Evolutionary conservation across 2,113 vertebrate species (phyloP), one percentile per base, ranked within the genome.

Genomic region (Vulpes ferrilata): DNA sequence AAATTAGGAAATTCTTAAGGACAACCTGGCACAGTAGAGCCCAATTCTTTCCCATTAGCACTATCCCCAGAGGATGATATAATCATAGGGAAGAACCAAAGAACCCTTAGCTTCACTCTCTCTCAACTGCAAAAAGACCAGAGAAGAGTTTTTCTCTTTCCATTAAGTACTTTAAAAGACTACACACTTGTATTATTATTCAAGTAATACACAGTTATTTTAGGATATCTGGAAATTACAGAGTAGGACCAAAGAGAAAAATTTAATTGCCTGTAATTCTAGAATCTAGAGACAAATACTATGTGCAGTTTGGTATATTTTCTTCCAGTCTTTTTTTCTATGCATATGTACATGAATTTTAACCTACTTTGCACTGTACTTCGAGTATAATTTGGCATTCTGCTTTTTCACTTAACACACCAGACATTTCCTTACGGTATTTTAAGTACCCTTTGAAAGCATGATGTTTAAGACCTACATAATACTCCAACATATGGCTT

Each of bases 221-320:
- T 60, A 87, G 20, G 12, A 94, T 90, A 97, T 89, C 20, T 82
- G 1, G 27, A 94, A 96, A 90, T 25, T 51, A 93, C 5, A 95
- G 48, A 79, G 92, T 92, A 92, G 1, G 2, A 89, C 67, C 38
- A 69, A 23, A 55, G 23, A 82, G 23, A 88, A 88, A 30, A n/a
- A 76, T 20, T 69, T 88, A 76, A 94, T 80, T 60, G 25, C 13
- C 82, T 51, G 16, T 48, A 96, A 93, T 93, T n/a, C 30, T 43
- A 80, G 38, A 90, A 25, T 19, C 12, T 20, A 83, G 16, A 60
- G 51, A 90, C 10, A 84, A 83, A 74, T 69, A 48, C 2, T 16
- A 73, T n/a, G 10, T 67, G 16, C 3, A 64, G 8, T 67, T 71
- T 93, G 30, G 7, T 87, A 15, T 81, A 32, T 53, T 87, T 92